Evolutionary conservation across 2,797 vertebrate genomes (phyloP).

Genomic region (Ceyx erithaca): DNA sequence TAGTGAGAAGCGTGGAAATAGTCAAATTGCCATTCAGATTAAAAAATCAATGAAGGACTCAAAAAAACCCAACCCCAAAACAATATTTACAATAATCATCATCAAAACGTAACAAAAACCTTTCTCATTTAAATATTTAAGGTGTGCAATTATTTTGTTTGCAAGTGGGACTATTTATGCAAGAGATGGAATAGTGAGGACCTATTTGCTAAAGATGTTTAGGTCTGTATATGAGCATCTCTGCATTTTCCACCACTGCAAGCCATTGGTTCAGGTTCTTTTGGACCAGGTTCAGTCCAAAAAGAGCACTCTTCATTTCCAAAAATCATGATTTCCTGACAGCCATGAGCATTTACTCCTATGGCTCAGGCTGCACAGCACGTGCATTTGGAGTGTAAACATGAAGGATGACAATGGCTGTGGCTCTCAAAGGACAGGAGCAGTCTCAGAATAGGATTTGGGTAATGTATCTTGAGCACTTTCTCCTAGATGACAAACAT

Average conservation of each 20-base stretch:
- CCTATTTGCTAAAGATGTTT: not conserved
- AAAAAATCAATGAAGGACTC: not conserved
- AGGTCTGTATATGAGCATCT: not conserved
- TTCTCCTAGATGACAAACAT: slow-evolving; percentile 21
- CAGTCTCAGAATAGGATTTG: not conserved
- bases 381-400: not conserved
- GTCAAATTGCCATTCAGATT: not conserved
- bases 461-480: slow-evolving; percentile 8
- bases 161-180: not conserved
- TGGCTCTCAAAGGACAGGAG: not conserved
- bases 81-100: not conserved
- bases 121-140: not conserved
- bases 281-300: not conserved
- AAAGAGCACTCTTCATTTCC: not conserved
- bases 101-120: not conserved
- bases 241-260: not conserved
- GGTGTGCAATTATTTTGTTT: not conserved
- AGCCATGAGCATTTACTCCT: not conserved
- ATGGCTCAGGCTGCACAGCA: not conserved
- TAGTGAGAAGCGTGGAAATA: not conserved
- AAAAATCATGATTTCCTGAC: not conserved
- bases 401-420: slow-evolving; percentile 34
- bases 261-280: no score
- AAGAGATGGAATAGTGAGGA: not conserved
- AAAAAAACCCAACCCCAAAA: not conserved